Evolutionary conservation across 2,888 invertebrate genomes (phyloP), one percentile per base, ranked within the genome.

Genomic region (Cantharis nigra): DNA sequence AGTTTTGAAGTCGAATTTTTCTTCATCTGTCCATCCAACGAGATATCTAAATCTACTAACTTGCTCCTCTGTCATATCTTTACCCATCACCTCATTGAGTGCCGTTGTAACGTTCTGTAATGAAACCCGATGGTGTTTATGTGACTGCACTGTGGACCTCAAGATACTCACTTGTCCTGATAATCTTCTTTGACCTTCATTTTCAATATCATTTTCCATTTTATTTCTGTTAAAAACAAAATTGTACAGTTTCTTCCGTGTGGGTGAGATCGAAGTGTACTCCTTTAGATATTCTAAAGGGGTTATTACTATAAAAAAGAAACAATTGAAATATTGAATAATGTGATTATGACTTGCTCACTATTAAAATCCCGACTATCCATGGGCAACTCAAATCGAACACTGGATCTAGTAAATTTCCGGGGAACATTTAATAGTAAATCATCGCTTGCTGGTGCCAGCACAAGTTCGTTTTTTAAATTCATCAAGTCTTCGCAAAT

Each of bases 311-410:
- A 11, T 10, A 30, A 9, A 10, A 86, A 63, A 88, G 73, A 28
- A 65, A 13, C 73, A 64, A 13, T 26, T 0, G 30, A 62, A 30
- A 13, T 13, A 2, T n/a, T 26, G 23, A 16, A 33, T n/a, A 30
- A 28, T 28, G 49, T 11, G 11, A 20, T 71, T 71, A 9, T 14
- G 10, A 69, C 13, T n/a, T 49, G 11, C 69, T 71, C 86, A 91
- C 91, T 88, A 77, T 88, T 86, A 23, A 93, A 87, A 76, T 89
- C 89, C 69, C 89, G 87, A 72, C 92, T 90, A 83, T 95, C 93
- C 78, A 96, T 90, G 0, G 95, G 95, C 72, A 96, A 88, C 80
- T 94, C 92, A 86, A 96, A 96, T 80, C 94, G 91, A 0, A 94
- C 93, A 80, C 92, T 93, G 63, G 92, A 92, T 63, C 95, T 90